Conservation (phyloP, 2,113 vertebrate species). For the Artemisiospiza belli region DNA sequence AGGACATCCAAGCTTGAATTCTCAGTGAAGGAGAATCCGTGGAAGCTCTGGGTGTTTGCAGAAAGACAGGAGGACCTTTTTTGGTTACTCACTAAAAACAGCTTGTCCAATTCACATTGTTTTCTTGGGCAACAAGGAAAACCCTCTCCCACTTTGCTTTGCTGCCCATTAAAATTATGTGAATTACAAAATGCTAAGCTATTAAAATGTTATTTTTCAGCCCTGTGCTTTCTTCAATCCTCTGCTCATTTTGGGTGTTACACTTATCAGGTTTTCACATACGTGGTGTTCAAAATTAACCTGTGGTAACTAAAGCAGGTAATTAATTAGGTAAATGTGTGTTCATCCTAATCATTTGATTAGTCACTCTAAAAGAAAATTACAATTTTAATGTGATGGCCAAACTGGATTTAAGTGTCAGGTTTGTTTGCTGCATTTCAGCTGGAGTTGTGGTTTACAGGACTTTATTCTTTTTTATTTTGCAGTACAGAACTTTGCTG, state of each 20-base stretch:
- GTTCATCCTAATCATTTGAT: neutral
- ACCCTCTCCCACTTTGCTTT: neutral
- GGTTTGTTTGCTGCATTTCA: neutral
- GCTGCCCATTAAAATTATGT: too few relatives aligned
- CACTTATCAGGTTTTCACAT: neutral
- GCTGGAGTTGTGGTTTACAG: neutral
- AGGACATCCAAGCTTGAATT: neutral
- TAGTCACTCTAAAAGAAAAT: neutral
- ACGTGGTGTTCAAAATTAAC: neutral
- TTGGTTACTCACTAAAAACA: neutral
- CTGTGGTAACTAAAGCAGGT: neutral
- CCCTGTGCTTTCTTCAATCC: neutral
- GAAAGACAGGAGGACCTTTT: neutral
- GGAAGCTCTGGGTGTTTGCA: neutral
- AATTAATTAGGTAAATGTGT: conserved; percentile 31
- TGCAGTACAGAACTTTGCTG: neutral
- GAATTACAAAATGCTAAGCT: neutral
- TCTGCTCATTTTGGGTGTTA: neutral
- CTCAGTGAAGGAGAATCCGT: neutral
- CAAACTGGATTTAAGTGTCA: neutral
- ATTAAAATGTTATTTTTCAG: neutral
- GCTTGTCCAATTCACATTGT: neutral
- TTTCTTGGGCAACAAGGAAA: neutral
- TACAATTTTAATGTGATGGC: neutral
- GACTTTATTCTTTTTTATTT: neutral